These are phyloP conservation scores for Sparus aurata DNA, from an alignment of 2,797 vertebrate genomes.

Conservation along the genomic window DNA sequence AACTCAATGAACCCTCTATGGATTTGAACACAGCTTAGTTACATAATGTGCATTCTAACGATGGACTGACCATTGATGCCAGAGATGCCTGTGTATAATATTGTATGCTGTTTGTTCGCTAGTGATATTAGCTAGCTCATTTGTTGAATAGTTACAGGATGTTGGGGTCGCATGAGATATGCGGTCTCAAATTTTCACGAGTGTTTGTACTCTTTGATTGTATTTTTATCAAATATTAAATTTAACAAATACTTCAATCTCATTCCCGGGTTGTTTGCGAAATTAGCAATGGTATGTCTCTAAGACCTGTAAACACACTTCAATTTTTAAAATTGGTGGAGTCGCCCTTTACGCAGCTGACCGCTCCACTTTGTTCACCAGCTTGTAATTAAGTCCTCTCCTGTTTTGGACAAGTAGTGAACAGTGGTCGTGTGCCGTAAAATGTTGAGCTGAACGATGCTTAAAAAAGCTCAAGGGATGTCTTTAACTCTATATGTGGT, in stretches of 20 bases:
- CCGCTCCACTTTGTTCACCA: neutral
- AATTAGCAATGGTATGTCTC: neutral
- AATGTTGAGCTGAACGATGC: slow-evolving; percentile 2
- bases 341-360: slow-evolving; percentile 1
- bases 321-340: too few relatives aligned
- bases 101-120: neutral
- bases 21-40: slow-evolving; percentile 4
- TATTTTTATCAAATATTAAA: neutral
- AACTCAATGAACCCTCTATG: neutral
- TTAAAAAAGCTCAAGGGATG: neutral
- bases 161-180: neutral
- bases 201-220: neutral
- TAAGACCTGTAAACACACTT: too few relatives aligned
- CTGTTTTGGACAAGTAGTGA: slow-evolving; percentile 1
- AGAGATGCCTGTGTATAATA: neutral
- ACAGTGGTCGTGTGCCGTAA: neutral
- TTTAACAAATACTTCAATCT: neutral
- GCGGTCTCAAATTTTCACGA: too few relatives aligned
- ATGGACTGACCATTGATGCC: neutral
- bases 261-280: neutral
- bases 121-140: neutral
- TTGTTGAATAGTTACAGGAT: neutral
- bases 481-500: neutral
- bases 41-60: neutral
- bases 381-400: neutral